Conservation (phyloP, 2,113 vertebrate species). For the Marmota flaviventris region DNA sequence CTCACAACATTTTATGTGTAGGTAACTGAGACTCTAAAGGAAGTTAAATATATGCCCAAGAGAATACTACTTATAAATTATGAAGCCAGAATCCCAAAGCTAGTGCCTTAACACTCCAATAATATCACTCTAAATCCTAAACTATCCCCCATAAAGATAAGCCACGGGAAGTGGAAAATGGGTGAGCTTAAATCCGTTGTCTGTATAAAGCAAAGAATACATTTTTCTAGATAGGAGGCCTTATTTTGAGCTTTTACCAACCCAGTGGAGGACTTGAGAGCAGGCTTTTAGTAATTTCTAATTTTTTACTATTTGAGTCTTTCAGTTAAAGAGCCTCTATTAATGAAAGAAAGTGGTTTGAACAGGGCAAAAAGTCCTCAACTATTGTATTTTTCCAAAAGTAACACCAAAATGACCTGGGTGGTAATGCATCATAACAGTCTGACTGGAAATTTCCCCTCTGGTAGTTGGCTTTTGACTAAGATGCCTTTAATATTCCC, state of each 20-base stretch:
- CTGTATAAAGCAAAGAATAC: not conserved
- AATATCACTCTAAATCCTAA: not conserved
- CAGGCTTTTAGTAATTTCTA: conserved; percentile 35
- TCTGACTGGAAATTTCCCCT: not conserved
- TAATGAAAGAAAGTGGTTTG: conserved; percentile 33
- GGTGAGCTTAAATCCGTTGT: not conserved
- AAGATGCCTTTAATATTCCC: not conserved
- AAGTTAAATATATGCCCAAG: not conserved
- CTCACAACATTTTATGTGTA: not conserved
- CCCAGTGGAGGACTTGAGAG: not conserved
- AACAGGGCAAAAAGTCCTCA: not conserved
- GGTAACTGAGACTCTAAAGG: not conserved
- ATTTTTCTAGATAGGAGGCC: conserved; percentile 56
- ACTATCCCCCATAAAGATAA: not conserved
- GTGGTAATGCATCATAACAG: not conserved
- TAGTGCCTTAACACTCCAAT: not conserved
- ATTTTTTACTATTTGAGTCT: not conserved
- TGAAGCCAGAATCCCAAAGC: conserved; percentile 21
- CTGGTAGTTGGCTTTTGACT: not conserved
- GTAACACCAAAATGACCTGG: not conserved
- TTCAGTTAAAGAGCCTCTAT: conserved; percentile 43
- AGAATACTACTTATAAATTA: not conserved
- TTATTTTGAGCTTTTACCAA: conserved; percentile 53
- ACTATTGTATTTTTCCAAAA: not conserved
- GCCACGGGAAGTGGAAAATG: not conserved